A percentile compares a stretch with the other conserved stretches of the same genome.
Conservation (phyloP, 2,888 invertebrate genomes). For the Cosmopolites sordidus region DNA sequence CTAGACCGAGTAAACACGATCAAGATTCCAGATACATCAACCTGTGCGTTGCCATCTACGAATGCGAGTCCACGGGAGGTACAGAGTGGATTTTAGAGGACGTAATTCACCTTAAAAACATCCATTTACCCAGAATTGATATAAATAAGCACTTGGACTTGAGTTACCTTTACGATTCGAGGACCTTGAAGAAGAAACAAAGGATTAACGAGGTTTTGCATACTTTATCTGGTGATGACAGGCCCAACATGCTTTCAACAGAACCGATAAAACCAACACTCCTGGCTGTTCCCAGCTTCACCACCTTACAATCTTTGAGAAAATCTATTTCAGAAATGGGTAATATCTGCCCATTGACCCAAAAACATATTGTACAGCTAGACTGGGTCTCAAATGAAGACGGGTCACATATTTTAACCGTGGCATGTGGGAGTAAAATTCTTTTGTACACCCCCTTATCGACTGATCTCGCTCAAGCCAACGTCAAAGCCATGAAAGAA, state of each 20-base stretch:
- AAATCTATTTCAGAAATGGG: conserved; percentile 89
- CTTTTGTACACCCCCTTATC: conserved; percentile 90
- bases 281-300: conserved; percentile 85
- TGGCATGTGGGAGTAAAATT: conserved; percentile 91
- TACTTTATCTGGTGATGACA: conserved; percentile 70
- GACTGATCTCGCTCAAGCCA: conserved; percentile 90
- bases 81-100: conserved; percentile 94
- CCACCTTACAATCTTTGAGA: conserved; percentile 79
- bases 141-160: conserved; percentile 79
- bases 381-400: conserved; percentile 99
- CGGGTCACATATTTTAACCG: conserved; percentile 95
- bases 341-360: conserved; percentile 84
- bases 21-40: conserved; percentile 82
- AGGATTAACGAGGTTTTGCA: conserved; percentile 76
- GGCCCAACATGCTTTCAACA: conserved; percentile 46
- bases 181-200: conserved; percentile 77
- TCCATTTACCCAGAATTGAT: conserved; percentile 77
- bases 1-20: conserved; percentile 69
- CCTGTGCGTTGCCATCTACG: conserved; percentile 92
- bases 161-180: conserved; percentile 75
- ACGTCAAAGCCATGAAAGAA: conserved; percentile 69
- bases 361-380: conserved; percentile 89
- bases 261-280: conserved; percentile 51
- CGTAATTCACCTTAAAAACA: conserved; percentile 89
- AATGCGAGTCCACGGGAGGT: conserved; percentile 97